Conservation (phyloP, 2,113 vertebrate genomes). For the Erpornis zantholeuca region DNA sequence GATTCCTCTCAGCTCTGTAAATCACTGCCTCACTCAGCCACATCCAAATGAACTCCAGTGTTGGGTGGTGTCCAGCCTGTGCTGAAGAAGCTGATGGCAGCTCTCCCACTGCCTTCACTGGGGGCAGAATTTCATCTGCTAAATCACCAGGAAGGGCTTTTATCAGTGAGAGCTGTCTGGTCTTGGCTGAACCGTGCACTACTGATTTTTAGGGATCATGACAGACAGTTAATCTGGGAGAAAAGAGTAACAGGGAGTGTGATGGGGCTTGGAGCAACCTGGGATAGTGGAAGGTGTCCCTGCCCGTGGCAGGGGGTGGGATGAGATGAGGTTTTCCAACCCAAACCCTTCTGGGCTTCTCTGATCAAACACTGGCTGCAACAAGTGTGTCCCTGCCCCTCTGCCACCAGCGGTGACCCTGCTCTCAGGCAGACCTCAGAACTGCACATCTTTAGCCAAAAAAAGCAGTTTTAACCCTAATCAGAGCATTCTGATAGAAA, state of each 20-base stretch:
- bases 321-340: background rate
- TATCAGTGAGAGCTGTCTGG: background rate
- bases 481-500: background rate
- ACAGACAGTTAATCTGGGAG: background rate
- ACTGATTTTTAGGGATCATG: background rate
- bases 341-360: background rate
- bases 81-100: slow-evolving; percentile 1
- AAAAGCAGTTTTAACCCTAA: background rate
- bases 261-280: background rate
- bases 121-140: background rate
- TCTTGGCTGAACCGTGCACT: background rate
- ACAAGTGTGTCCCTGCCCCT: background rate
- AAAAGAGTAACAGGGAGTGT: background rate
- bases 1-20: background rate
- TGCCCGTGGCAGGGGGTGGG: background rate
- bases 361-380: background rate
- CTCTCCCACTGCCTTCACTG: background rate
- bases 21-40: background rate
- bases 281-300: background rate
- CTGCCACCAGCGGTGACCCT: background rate
- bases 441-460: background rate
- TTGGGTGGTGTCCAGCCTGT: background rate
- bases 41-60: background rate
- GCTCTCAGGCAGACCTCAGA: background rate
- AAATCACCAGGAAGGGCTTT: background rate